A percentile compares a stretch with the other conserved stretches of the same genome.
Conservation (phyloP, 2,113 vertebrate genomes). For the Syrrhaptes paradoxus region DNA sequence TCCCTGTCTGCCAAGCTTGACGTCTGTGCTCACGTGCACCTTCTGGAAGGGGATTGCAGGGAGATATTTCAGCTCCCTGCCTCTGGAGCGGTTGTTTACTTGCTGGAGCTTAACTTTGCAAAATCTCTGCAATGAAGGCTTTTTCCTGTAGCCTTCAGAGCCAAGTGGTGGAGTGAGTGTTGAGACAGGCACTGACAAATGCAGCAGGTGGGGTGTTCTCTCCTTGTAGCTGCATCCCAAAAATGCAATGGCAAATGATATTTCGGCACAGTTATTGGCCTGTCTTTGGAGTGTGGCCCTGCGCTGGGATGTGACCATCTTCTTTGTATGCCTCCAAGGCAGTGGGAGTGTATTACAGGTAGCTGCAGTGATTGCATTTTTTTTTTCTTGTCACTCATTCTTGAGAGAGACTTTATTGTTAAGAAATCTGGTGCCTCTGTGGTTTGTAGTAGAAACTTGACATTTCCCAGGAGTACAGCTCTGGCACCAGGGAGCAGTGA, state of each 20-base stretch:
- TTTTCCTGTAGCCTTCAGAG: neutral
- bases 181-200: conserved; percentile 18
- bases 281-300: neutral
- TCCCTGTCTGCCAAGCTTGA: neutral
- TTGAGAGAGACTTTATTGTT: neutral
- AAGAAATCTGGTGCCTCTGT: neutral
- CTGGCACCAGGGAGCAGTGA: neutral
- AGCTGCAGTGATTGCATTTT: neutral
- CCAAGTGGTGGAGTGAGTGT: neutral
- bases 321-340: conserved; percentile 28
- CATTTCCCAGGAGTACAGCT: neutral
- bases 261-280: neutral
- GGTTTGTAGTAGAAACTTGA: neutral
- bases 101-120: neutral
- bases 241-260: conserved; percentile 18
- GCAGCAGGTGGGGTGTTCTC: neutral
- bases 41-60: neutral
- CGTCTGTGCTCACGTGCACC: neutral
- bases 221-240: neutral
- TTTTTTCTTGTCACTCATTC: neutral
- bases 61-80: neutral
- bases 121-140: neutral
- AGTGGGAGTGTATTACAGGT: neutral
- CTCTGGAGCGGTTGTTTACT: conserved; percentile 35
- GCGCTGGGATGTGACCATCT: neutral